Evolutionary conservation across 2,797 vertebrate species (phyloP).

Genomic region (Phyllotis vaccarum): DNA sequence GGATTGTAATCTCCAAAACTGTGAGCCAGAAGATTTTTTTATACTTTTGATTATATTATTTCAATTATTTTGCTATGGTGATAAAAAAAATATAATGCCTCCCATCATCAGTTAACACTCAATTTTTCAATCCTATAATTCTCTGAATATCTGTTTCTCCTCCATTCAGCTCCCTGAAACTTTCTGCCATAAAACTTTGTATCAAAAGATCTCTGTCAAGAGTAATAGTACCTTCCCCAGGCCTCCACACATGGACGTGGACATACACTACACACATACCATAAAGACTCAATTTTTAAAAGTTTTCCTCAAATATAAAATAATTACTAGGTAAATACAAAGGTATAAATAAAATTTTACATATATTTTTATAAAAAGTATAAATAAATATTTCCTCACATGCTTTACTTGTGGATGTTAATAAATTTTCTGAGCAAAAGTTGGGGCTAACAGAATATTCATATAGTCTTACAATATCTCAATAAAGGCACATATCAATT

Average conservation of each 20-base stretch:
- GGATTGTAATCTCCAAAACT: neutral
- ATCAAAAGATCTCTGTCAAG: conserved; percentile 19
- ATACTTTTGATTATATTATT: neutral
- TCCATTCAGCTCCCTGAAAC: neutral
- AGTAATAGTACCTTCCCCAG: neutral
- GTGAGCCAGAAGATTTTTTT: neutral
- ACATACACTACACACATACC: neutral
- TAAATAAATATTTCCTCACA: neutral
- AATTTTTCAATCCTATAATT: neutral
- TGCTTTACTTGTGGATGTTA: neutral
- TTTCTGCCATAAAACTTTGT: neutral
- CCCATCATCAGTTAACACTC: neutral
- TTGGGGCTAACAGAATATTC: neutral
- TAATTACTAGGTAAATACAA: neutral
- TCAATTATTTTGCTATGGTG: neutral
- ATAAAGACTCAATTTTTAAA: neutral
- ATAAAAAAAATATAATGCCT: neutral
- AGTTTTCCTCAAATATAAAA: neutral
- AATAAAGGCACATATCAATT: neutral
- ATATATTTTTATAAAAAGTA: too few species aligned
- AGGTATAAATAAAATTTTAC: neutral
- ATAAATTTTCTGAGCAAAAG: neutral
- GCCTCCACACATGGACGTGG: neutral
- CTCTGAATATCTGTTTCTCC: neutral
- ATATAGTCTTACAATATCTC: neutral